These are phyloP conservation scores for Amphimedon queenslandica DNA, from an alignment of 37 sponge, comb jelly and placozoan genomes.

Conservation along the genomic window DNA sequence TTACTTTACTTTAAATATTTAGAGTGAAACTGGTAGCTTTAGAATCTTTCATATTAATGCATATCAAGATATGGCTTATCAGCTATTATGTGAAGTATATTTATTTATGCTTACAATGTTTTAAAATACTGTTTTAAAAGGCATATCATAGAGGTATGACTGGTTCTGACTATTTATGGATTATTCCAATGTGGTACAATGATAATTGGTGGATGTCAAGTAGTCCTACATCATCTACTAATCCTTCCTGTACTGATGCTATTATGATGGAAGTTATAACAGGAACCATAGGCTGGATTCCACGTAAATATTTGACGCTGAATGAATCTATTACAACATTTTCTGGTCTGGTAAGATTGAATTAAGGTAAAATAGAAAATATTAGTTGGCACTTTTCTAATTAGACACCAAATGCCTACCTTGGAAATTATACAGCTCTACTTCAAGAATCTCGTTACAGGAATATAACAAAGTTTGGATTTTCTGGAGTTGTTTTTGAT, in stretches of 20 bases:
- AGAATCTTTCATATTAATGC: neutral
- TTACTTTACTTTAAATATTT: too few relatives aligned
- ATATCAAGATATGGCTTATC: neutral
- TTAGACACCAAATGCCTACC: too few relatives aligned
- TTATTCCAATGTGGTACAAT: slow-evolving; percentile 8
- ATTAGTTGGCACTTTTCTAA: too few relatives aligned
- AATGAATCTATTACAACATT: neutral
- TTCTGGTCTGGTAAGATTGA: neutral
- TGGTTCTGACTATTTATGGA: slow-evolving; percentile 16
- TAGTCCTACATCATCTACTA: neutral
- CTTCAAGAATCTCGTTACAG: too few relatives aligned
- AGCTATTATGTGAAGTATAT: neutral
- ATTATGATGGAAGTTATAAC: neutral
- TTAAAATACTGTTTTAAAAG: neutral
- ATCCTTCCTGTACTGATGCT: neutral
- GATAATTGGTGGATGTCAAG: neutral
- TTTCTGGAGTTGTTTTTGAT: slow-evolving; percentile 2
- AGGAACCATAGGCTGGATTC: neutral
- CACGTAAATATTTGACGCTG: neutral
- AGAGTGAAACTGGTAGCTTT: too few relatives aligned
- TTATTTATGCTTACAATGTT: neutral
- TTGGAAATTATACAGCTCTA: too few relatives aligned
- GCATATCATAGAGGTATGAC: slow-evolving; percentile 9
- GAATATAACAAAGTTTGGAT: too few relatives aligned
- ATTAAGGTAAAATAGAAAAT: too few relatives aligned